Evolutionary conservation across 2,113 vertebrate species (phyloP).

Genomic region (Nerophis lumbriciformis): DNA sequence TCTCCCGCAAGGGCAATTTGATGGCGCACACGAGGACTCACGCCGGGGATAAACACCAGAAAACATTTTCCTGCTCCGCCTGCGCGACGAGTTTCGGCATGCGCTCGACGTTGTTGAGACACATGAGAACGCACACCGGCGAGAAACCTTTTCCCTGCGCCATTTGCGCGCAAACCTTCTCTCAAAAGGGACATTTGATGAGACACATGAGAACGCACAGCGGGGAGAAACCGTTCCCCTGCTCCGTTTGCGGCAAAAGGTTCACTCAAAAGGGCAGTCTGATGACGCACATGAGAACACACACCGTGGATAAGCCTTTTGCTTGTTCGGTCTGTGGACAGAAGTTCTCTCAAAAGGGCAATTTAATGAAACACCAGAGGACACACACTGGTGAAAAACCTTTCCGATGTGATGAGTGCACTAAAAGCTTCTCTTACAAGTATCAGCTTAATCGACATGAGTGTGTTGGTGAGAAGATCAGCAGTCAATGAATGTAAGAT

Average conservation of each 20-base stretch:
- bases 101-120: neutral
- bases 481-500: neutral
- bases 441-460: neutral
- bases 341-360: neutral
- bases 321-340: neutral
- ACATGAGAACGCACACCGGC: conserved; percentile 4
- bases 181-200: neutral
- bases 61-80: neutral
- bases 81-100: neutral
- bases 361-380: neutral
- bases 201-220: neutral
- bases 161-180: neutral
- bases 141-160: conserved; percentile 1
- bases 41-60: neutral
- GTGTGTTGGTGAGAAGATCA: neutral
- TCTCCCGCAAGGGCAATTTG: neutral
- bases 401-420: neutral
- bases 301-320: neutral
- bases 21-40: neutral
- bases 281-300: neutral
- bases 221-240: neutral
- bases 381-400: conserved; percentile 8
- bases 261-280: neutral
- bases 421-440: neutral
- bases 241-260: neutral